Conservation (phyloP, 2,113 vertebrate genomes). For the Solea solea region DNA sequence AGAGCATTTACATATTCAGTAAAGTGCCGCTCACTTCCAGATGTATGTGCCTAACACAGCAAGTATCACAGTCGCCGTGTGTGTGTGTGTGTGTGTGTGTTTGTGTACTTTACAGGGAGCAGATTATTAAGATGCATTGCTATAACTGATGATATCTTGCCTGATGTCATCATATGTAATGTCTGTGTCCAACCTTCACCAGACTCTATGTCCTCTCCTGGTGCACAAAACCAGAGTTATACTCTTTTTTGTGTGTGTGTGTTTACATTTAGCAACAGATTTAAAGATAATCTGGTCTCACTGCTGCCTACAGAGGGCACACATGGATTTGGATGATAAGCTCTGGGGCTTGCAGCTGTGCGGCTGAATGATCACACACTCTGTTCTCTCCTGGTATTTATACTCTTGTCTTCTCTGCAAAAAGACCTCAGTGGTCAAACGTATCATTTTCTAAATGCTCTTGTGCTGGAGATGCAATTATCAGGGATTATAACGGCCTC, state of each 20-base stretch:
- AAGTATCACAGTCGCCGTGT: slow-evolving; percentile 18
- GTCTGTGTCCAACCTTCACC: slow-evolving; percentile 40
- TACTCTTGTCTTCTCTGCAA: too few species aligned
- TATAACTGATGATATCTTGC: slow-evolving; percentile 11
- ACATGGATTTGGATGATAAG: too few species aligned
- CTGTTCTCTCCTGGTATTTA: too few species aligned
- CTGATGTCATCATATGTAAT: slow-evolving; percentile 20
- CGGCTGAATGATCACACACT: too few species aligned
- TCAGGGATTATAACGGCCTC: too few species aligned
- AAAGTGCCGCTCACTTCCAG: slow-evolving; percentile 31
- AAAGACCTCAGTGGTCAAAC: too few species aligned
- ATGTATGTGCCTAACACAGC: slow-evolving; percentile 31
- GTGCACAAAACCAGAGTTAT: neutral
- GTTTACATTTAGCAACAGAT: too few species aligned
- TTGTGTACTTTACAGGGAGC: slow-evolving; percentile 43
- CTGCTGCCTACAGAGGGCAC: too few species aligned
- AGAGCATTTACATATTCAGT: slow-evolving; percentile 45
- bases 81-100: slow-evolving; percentile 15
- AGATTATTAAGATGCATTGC: slow-evolving; percentile 8
- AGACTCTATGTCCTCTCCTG: slow-evolving; percentile 21
- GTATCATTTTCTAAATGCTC: too few species aligned
- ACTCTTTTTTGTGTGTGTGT: neutral
- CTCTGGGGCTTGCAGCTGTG: too few species aligned
- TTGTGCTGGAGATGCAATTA: too few species aligned
- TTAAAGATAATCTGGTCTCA: too few species aligned